Conservation (phyloP, 2,888 invertebrate species). For the Charanyca ferruginea region DNA sequence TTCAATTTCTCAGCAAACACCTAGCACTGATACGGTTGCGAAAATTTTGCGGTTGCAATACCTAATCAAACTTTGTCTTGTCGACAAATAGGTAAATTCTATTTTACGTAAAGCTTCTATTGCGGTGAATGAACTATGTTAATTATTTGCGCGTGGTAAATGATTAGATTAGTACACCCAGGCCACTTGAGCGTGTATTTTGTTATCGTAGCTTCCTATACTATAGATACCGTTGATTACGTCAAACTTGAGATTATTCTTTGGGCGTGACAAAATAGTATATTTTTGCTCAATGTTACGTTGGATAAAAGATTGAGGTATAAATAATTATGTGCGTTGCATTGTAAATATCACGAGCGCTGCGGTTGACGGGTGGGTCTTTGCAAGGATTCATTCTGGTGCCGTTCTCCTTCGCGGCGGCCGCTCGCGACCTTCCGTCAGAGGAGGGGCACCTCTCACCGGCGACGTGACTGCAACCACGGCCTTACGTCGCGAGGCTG, state of each 20-base stretch:
- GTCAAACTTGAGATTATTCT: slow-evolving; percentile 63
- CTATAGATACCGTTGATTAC: slow-evolving; percentile 72
- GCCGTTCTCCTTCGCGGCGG: slow-evolving; percentile 88
- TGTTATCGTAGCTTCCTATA: slow-evolving; percentile 76
- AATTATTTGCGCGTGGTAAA: slow-evolving; percentile 77
- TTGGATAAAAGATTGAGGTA: slow-evolving; percentile 52
- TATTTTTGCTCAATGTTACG: slow-evolving; percentile 48
- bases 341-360: slow-evolving; percentile 68
- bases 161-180: slow-evolving; percentile 81
- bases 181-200: slow-evolving; percentile 75
- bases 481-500: slow-evolving; percentile 90
- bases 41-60: slow-evolving; percentile 70
- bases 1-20: slow-evolving; percentile 69
- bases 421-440: slow-evolving; percentile 88
- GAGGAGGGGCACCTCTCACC: slow-evolving; percentile 90
- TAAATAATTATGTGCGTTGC: slow-evolving; percentile 61
- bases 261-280: slow-evolving; percentile 50
- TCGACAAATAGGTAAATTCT: slow-evolving; percentile 65
- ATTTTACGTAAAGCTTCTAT: slow-evolving; percentile 70
- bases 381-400: slow-evolving; percentile 87
- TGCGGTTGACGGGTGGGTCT: slow-evolving; percentile 76
- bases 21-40: slow-evolving; percentile 66
- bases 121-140: slow-evolving; percentile 83
- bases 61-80: slow-evolving; percentile 60
- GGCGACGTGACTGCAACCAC: slow-evolving; percentile 90